phyloP scores from a whole-genome alignment of 2,888 invertebrate genomes.

The Cactoblastis cactorum region DNA sequence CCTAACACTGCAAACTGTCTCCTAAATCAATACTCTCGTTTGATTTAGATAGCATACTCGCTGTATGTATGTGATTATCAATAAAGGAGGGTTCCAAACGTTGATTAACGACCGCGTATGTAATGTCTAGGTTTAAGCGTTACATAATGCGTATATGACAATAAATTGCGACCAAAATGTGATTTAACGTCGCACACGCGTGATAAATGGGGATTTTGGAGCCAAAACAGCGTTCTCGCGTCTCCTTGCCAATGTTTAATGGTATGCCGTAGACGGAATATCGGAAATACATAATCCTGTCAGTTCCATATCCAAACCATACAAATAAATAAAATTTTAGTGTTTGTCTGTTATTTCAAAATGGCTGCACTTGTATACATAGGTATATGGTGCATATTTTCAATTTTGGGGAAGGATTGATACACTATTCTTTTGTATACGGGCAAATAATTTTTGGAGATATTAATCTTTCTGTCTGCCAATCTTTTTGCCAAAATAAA shows the following conservation, averaged over 20 bases:
- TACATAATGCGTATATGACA: constrained; percentile 26
- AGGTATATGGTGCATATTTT: too few relatives aligned
- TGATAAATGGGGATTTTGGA: constrained; percentile 30
- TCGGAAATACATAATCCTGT: constrained; percentile 18
- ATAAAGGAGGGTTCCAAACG: not conserved
- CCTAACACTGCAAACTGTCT: constrained; percentile 8
- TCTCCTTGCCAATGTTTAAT: constrained; percentile 30
- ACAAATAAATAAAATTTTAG: too few relatives aligned
- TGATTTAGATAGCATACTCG: constrained; percentile 1
- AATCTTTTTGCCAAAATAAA: too few relatives aligned
- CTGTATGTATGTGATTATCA: not conserved
- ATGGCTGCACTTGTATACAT: too few relatives aligned
- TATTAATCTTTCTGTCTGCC: too few relatives aligned
- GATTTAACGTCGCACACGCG: constrained; percentile 26
- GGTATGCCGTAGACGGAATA: constrained; percentile 23
- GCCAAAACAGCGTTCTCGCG: constrained; percentile 26
- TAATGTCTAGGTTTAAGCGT: constrained; percentile 15
- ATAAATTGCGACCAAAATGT: constrained; percentile 29
- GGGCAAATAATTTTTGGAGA: too few relatives aligned
- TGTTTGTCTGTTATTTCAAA: too few relatives aligned
- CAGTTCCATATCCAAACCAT: too few relatives aligned
- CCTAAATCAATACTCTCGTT: constrained; percentile 10
- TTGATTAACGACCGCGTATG: constrained; percentile 18
- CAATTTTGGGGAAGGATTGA: too few relatives aligned
- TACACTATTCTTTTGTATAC: too few relatives aligned